phyloP scores from a whole-genome alignment of 2,888 invertebrate genomes.

The Strigamia crassipes region DNA sequence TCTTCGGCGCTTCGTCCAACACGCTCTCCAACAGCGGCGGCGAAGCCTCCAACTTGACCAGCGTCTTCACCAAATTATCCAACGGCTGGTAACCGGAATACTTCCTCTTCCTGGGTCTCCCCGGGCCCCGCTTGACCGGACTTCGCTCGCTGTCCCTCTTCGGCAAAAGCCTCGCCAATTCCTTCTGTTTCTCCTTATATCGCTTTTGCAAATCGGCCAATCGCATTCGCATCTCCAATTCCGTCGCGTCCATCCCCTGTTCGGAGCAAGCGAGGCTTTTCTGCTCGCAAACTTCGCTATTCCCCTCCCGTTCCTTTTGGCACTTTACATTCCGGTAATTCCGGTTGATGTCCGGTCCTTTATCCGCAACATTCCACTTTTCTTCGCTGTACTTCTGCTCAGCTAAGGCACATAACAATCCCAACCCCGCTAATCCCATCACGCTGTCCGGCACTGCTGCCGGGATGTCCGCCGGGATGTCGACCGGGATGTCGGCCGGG shows the following conservation, averaged over 20 bases:
- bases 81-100: not conserved
- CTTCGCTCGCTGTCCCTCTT: slow-evolving; percentile 57
- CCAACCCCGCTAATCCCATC: slow-evolving; percentile 61
- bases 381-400: slow-evolving; percentile 83
- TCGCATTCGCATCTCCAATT: slow-evolving; percentile 79
- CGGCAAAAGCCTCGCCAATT: slow-evolving; percentile 62
- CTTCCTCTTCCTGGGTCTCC: slow-evolving; percentile 60
- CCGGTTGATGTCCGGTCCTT: slow-evolving; percentile 52
- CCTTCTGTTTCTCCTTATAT: slow-evolving; percentile 79
- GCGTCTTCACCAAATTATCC: slow-evolving; percentile 25
- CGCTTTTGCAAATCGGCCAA: slow-evolving; percentile 80
- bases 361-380: not conserved
- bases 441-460: slow-evolving; percentile 36
- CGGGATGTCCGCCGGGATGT: not conserved
- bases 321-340: slow-evolving; percentile 54
- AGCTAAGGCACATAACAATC: slow-evolving; percentile 79
- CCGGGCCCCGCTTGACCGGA: slow-evolving; percentile 62
- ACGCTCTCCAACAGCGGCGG: slow-evolving; percentile 46
- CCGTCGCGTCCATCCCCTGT: slow-evolving; percentile 67
- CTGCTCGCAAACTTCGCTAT: slow-evolving; percentile 47
- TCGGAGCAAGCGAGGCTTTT: not conserved
- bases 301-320: slow-evolving; percentile 55
- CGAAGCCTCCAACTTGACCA: slow-evolving; percentile 54
- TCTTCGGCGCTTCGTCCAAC: slow-evolving; percentile 45
- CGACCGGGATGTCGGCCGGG: not conserved